Evolutionary conservation across 2,797 vertebrate species (phyloP).

Genomic region (Bovichtus variegatus): DNA sequence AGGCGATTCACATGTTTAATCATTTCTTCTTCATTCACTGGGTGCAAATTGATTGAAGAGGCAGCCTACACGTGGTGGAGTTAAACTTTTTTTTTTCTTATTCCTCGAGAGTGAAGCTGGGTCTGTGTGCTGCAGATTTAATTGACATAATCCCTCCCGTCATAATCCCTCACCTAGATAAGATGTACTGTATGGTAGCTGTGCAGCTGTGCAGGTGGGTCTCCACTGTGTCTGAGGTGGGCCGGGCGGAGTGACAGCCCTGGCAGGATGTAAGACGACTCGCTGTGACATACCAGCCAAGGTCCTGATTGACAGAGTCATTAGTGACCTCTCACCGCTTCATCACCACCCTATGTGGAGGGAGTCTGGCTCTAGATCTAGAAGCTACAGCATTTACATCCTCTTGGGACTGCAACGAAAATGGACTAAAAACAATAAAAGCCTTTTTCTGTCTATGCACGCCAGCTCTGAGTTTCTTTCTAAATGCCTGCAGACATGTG

Average conservation of each 20-base stretch:
- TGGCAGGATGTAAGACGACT: conserved; percentile 42
- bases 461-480: conserved; percentile 24
- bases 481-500: conserved; percentile 59
- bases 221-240: conserved; percentile 35
- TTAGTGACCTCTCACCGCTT: conserved; percentile 64
- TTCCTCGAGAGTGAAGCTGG: conserved; percentile 36
- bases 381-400: conserved; percentile 13
- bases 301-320: conserved; percentile 77
- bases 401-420: conserved; percentile 10
- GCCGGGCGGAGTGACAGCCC: conserved; percentile 50
- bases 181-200: conserved; percentile 22
- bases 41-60: conserved; percentile 65
- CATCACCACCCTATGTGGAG: conserved; percentile 34
- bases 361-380: conserved; percentile 18
- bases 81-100: conserved; percentile 26
- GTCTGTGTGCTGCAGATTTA: conserved; percentile 43
- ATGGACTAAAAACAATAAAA: conserved; percentile 18
- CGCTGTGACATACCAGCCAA: conserved; percentile 48
- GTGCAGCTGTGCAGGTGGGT: conserved; percentile 32
- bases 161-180: conserved; percentile 53
- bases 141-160: conserved; percentile 56
- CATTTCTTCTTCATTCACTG: conserved; percentile 59
- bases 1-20: conserved; percentile 57
- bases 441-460: neutral
- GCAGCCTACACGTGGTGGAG: conserved; percentile 30